Base-by-base conservation (phyloP, 1,140 invertebrate species). In the Paralvinella palmiformis region DNA sequence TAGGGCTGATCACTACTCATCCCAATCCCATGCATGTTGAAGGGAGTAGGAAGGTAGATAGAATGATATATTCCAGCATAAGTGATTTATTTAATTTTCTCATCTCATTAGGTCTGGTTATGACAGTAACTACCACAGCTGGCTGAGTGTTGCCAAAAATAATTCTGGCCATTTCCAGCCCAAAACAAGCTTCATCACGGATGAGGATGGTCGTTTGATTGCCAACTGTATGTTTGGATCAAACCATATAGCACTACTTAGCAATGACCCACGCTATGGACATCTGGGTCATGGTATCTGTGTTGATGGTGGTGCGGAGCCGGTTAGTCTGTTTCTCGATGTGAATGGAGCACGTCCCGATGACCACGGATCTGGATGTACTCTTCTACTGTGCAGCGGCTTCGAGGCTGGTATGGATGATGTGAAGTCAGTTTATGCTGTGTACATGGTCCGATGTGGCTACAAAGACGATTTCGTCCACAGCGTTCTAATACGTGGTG, bases 141-240 rank as follows among this genome's bases (percentile, higher is more conserved):
- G 13, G 5, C 55, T 62, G 24, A 67, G 59, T 15, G 58, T 71
- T 35, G 58, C 20, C 35, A 60, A 60, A 35, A 59, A 53, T 22
- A 44, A 70, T 41, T 15, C 45, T 24, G 72, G 71, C 45, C 71
- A 73, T 60, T 73, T 73, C 65, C 62, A 65, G n/a, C 52, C 63
- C 4, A 57, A 64, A 56, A 71, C 57, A n/a, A 10, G 10, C 1
- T 68, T 63, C 6, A 27, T 52, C 3, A 60, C 62, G 17, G 62
- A 69, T 63, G 72, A 73, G 53, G 50, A 71, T 4, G 72, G 72
- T 6, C 27, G 36, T 2, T 59, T 71, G 15, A 29, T 72, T 29
- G 63, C 32, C 1, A 59, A 72, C 31, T 64, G 64, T 50, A 22
- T 68, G 17, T 72, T 71, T 65, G 72, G 72, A 2, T 55, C 33